Percentiles rank a stretch among this genome's conserved stretches.
Evolutionary conservation across 2,888 invertebrate genomes (phyloP).

Genomic region (Eristalis tenax): DNA sequence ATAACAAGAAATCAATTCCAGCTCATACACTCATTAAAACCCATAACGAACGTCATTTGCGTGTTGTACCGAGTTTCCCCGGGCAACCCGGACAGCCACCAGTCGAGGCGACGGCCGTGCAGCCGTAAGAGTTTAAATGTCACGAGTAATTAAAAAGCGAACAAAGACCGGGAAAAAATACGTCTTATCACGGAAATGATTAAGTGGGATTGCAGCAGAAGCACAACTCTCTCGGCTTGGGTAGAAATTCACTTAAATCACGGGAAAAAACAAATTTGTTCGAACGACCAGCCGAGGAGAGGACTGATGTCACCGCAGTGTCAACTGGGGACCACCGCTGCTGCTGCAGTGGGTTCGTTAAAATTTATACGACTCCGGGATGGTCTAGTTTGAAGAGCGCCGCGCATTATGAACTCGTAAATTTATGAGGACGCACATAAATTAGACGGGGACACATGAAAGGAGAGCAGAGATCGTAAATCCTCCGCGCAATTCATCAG

Average conservation of each 20-base stretch:
- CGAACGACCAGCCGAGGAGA: background rate
- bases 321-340: constrained; percentile 11
- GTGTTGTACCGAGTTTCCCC: background rate
- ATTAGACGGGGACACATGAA: constrained; percentile 9
- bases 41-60: constrained; percentile 27
- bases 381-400: constrained; percentile 16
- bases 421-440: constrained; percentile 14
- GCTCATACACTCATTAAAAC: constrained; percentile 14
- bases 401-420: constrained; percentile 5
- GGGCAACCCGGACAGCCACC: no score
- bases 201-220: constrained; percentile 1
- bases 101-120: background rate
- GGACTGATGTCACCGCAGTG: constrained; percentile 26
- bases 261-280: constrained; percentile 35
- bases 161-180: constrained; percentile 14
- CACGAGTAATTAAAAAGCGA: background rate
- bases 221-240: background rate
- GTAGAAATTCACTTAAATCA: constrained; percentile 20
- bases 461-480: background rate
- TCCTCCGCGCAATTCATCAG: no score
- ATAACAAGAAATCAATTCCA: constrained; percentile 52
- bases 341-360: constrained; percentile 11
- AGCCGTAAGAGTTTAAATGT: background rate
- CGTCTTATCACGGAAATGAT: constrained; percentile 36
- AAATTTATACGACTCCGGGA: constrained; percentile 5